Evolutionary conservation across 1,140 invertebrate species (phyloP).

Genomic region (Oncopeltus fasciatus): DNA sequence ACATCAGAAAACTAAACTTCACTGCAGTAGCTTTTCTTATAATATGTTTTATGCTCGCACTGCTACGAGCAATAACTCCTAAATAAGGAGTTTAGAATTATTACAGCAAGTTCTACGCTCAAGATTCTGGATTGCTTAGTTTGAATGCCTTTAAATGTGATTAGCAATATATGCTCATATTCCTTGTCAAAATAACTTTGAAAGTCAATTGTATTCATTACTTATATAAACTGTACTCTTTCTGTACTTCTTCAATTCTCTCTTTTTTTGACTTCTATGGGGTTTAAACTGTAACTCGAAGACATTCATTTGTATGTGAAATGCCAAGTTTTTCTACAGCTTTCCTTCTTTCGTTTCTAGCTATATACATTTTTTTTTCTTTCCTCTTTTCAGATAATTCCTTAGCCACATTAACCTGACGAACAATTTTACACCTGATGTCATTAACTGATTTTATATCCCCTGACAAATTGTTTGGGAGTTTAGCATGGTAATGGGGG

Average conservation of each 20-base stretch:
- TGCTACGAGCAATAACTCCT: conserved; percentile 61
- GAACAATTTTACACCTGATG: conserved; percentile 16
- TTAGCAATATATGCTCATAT: conserved; percentile 84
- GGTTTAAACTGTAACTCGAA: conserved; percentile 68
- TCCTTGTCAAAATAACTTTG: conserved; percentile 68
- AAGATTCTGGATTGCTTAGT: conserved; percentile 80
- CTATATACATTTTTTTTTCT: too few species aligned
- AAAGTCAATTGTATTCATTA: conserved; percentile 77
- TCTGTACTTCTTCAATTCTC: conserved; percentile 39
- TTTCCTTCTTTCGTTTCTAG: conserved; percentile 38
- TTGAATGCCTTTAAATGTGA: conserved; percentile 87
- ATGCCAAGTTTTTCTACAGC: conserved; percentile 52
- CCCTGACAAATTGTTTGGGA: neutral
- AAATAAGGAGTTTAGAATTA: conserved; percentile 80
- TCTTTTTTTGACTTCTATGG: conserved; percentile 66
- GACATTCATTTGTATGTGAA: conserved; percentile 85
- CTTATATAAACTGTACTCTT: conserved; percentile 33
- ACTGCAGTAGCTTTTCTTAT: conserved; percentile 61
- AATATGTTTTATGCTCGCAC: conserved; percentile 85
- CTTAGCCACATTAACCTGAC: conserved; percentile 7
- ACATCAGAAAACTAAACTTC: conserved; percentile 78
- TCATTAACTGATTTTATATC: conserved; percentile 10
- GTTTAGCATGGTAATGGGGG: too few species aligned
- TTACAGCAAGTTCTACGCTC: conserved; percentile 72
- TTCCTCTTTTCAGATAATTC: conserved; percentile 8